Conservation (phyloP, 2,797 vertebrate genomes). For the Melanitta fusca region DNA sequence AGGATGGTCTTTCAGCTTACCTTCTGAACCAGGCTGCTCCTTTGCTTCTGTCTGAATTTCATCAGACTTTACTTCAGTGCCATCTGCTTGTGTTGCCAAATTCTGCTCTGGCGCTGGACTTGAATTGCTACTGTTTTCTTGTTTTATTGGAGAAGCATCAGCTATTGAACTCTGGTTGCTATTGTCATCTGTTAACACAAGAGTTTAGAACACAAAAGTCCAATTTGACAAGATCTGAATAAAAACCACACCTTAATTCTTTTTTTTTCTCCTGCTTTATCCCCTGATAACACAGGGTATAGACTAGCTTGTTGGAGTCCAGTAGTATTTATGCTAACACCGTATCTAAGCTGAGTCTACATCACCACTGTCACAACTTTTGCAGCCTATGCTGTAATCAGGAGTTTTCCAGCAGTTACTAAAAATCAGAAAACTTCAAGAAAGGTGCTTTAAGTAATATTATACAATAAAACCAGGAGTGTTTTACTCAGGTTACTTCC, state of each 20-base stretch:
- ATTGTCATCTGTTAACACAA: conserved; percentile 88
- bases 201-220: background rate
- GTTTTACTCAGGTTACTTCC: background rate
- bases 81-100: conserved; percentile 69
- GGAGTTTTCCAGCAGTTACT: background rate
- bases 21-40: conserved; percentile 86
- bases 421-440: background rate
- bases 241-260: background rate
- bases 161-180: conserved; percentile 99
- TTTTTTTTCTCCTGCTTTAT: background rate
- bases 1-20: conserved; percentile 62
- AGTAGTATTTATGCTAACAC: background rate
- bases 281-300: background rate
- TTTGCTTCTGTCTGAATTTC: conserved; percentile 86
- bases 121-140: conserved; percentile 96
- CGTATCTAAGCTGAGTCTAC: background rate
- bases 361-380: background rate
- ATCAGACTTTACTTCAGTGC: conserved; percentile 84
- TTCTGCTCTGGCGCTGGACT: conserved; percentile 93
- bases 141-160: conserved; percentile 96
- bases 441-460: background rate
- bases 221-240: background rate
- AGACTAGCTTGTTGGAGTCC: background rate
- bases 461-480: background rate
- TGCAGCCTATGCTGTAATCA: background rate